These are phyloP conservation scores for Phaenicophaeus curvirostris DNA, from an alignment of 2,797 vertebrate genomes.

Conservation along the genomic window DNA sequence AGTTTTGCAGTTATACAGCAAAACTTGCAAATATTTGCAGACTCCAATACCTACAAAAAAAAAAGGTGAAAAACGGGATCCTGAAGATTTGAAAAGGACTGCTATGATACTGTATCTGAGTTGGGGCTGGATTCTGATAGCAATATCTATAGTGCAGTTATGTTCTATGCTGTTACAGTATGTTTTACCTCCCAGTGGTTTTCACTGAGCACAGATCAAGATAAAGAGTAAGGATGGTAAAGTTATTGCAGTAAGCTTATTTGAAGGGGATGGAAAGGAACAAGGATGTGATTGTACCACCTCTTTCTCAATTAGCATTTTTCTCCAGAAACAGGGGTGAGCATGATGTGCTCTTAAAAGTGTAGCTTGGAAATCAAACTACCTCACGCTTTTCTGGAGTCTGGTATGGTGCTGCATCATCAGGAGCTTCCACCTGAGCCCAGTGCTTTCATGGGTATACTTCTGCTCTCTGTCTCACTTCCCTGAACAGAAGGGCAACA, in stretches of 20 bases:
- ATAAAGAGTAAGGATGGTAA: neutral
- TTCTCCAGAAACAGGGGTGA: neutral
- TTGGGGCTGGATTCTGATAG: neutral
- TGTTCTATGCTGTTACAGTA: neutral
- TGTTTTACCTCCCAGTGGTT: neutral
- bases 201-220: neutral
- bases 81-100: neutral
- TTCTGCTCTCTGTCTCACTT: neutral
- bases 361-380: neutral
- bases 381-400: neutral
- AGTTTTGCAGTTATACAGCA: neutral
- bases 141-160: neutral
- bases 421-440: too few species aligned
- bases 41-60: neutral
- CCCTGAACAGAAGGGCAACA: neutral
- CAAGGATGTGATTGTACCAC: neutral
- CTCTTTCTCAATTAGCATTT: neutral
- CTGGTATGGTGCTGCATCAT: rapidly evolving
- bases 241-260: neutral
- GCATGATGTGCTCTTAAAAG: neutral
- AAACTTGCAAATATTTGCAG: neutral
- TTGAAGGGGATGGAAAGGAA: neutral
- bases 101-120: neutral
- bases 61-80: neutral
- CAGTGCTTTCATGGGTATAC: rapidly evolving